Evolutionary conservation across 2,888 invertebrate species (phyloP).

Genomic region (Mesopsocus fuscifrons): DNA sequence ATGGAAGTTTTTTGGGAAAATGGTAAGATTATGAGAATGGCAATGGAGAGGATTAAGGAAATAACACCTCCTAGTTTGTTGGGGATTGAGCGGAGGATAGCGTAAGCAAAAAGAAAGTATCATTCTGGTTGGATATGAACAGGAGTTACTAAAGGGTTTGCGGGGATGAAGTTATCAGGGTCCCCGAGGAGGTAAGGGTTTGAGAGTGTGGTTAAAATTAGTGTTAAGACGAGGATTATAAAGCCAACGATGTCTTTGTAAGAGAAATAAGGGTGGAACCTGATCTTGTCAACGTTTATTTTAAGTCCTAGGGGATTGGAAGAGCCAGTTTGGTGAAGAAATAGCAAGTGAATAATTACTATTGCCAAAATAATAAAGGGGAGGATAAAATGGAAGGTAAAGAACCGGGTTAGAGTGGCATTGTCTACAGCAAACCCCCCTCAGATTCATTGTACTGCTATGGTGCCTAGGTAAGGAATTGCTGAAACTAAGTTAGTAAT

Average conservation of each 20-base stretch:
- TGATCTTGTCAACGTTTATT: constrained; percentile 45
- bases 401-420: constrained; percentile 57
- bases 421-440: constrained; percentile 57
- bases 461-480: constrained; percentile 43
- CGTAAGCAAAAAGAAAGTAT: constrained; percentile 68
- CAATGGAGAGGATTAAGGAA: constrained; percentile 41
- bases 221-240: constrained; percentile 32
- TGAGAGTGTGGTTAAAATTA: constrained; percentile 32
- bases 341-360: constrained; percentile 41
- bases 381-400: constrained; percentile 49
- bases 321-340: constrained; percentile 46
- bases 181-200: constrained; percentile 42
- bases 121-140: constrained; percentile 67
- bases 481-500: constrained; percentile 57
- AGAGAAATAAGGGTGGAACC: constrained; percentile 44
- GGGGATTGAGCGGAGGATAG: constrained; percentile 59
- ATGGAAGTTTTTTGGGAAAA: constrained; percentile 35
- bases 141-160: constrained; percentile 47
- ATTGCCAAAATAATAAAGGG: constrained; percentile 44
- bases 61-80: constrained; percentile 62
- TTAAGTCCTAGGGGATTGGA: constrained; percentile 44
- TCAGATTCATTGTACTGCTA: constrained; percentile 50
- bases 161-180: constrained; percentile 53
- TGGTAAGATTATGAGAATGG: constrained; percentile 42
- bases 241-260: constrained; percentile 43